A percentile compares a stretch with the other conserved stretches of the same genome.
phyloP scores from a whole-genome alignment of 2,113 vertebrate genomes.

The Calyptomena viridis region DNA sequence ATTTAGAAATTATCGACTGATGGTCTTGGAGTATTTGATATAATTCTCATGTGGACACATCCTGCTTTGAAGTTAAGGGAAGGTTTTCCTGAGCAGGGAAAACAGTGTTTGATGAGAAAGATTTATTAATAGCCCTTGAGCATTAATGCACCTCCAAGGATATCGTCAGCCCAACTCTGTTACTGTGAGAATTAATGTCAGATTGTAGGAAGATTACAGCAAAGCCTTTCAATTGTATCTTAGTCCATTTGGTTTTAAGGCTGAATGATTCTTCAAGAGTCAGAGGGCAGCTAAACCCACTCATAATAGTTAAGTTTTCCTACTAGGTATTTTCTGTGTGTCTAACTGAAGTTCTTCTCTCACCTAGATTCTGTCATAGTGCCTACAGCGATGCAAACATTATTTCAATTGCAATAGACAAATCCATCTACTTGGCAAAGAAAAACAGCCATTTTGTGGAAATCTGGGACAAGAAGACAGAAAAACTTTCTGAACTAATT shows the following conservation, averaged over 20 bases:
- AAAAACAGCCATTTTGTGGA: constrained; percentile 85
- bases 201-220: background rate
- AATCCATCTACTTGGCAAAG: constrained; percentile 88
- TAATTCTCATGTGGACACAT: background rate
- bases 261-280: background rate
- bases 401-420: constrained; percentile 87
- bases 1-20: background rate
- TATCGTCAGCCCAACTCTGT: background rate
- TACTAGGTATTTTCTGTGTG: background rate
- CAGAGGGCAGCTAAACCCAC: background rate
- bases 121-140: background rate
- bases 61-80: background rate
- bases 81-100: background rate
- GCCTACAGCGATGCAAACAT: constrained; percentile 82
- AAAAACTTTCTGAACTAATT: constrained; percentile 85
- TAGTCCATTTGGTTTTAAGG: background rate
- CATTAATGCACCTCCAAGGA: background rate
- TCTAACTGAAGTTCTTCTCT: background rate
- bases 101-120: background rate
- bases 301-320: background rate
- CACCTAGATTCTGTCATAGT: constrained; percentile 76
- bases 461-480: constrained; percentile 92
- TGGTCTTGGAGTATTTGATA: background rate
- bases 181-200: background rate
- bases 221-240: background rate